Base-by-base conservation (phyloP, 2,797 vertebrate species). In the Chelmon rostratus region DNA sequence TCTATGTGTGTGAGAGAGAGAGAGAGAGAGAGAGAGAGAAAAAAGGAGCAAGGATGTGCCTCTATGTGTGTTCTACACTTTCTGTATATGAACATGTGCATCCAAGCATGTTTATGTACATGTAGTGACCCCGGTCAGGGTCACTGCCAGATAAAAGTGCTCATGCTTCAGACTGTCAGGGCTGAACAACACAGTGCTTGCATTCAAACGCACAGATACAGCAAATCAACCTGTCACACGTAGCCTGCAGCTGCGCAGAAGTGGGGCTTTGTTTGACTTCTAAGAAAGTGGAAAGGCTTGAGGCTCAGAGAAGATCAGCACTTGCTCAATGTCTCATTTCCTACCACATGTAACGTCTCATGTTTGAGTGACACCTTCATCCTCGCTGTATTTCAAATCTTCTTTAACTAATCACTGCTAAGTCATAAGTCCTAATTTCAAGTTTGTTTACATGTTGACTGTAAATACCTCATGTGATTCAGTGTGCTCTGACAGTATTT, bases 361-460 rank as follows among this genome's bases (percentile, higher is more conserved):
- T 53, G 37, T 87, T 73, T 88, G 84, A 90, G 74, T 87, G 89
- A 86, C 91, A 73, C 70, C 53, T 89, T 92, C 86, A 91, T 91
- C 91, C 87, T 78, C 71, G 57, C 83, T 54, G 66, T 63, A 71
- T 76, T 89, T 90, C 79, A 86, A 91, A 92, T 90, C 88, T 89
- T 79, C 82, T 88, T 92, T 86, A 76, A 91, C 73, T 88, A 89
- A 91, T 91, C 86, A 88, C 82, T 23, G 65, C 68, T 53, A 68
- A 70, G 90, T 81, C 73, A 70, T 81, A 79, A 85, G 69, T 79
- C 85, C 47, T 89, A 75, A 81, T 86, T 89, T 83, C 31, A 84
- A 81, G 70, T 88, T 86, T 88, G 77, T 89, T 91, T 89, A 86
- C 75, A 61, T 79, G 83, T 83, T 89, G 87, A 90, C 86, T 81